Evolutionary conservation across 2,888 invertebrate species (phyloP), one percentile per base, ranked within the genome.

Genomic region (Nowickia ferox): DNA sequence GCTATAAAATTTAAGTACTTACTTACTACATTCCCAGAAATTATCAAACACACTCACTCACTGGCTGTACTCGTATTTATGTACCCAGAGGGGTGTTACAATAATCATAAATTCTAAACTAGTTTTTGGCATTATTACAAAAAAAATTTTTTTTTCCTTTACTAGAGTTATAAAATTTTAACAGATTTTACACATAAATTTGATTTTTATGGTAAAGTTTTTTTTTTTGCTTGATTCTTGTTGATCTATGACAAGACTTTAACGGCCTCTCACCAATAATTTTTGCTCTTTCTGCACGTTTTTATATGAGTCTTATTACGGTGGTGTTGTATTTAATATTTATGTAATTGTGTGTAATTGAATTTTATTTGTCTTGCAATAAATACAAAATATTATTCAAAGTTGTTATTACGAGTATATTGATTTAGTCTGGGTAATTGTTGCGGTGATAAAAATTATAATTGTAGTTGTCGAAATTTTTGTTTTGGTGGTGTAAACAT

Each of bases 51-150:
- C 44, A 65, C 6, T 30, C 30, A 30, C 6, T 30, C 44, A 65
- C 15, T 66, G 30, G n/a, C 9, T 17, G 10, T 65, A 22, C 15
- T 17, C 0, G n/a, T n/a, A 30, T 30, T 30, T 30, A 30, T 30
- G 6, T 19, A 17, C 19, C 9, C 17, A 46, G 65, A 46, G 68
- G 57, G 48, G 78, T 79, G 75, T 71, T 66, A 59, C 30, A 75
- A 86, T 83, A 86, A 86, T 79, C 75, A 79, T 83, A 86, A 83
- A 86, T 83, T 86, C 59, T 55, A 66, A 83, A 83, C 69, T 79
- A 79, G 61, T 84, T 65, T 71, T 69, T 65, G 61, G 42, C 22
- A 61, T 78, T 76, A 53, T 82, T 72, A 63, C 40, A 40, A 46
- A 48, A 46, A 40, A 46, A 48, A 46, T 57, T 8, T 48, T 79